Percentiles rank a stretch among this genome's conserved stretches.
These are phyloP conservation scores for Torymus aiolomorphi DNA, from an alignment of 2,888 invertebrate species.

Conservation along the genomic window DNA sequence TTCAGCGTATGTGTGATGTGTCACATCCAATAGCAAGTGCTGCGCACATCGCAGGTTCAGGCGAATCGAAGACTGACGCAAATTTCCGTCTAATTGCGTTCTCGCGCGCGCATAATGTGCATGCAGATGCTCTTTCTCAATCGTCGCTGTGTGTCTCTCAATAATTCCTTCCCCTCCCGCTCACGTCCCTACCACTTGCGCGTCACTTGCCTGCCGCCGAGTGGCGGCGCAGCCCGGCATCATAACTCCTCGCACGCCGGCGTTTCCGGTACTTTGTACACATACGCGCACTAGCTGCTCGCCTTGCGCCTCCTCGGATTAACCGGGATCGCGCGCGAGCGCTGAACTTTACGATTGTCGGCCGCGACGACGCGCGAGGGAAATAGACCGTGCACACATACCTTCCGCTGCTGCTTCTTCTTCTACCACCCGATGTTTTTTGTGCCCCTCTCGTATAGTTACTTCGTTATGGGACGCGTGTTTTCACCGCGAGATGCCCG, in stretches of 20 bases:
- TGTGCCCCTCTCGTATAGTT: not conserved
- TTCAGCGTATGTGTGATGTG: too few relatives aligned
- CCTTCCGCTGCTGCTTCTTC: not conserved
- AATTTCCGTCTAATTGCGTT: slow-evolving; percentile 22
- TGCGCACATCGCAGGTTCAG: not conserved
- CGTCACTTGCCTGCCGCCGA: not conserved
- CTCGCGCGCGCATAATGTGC: not conserved
- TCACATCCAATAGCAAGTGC: too few relatives aligned
- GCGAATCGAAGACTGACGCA: slow-evolving; percentile 8
- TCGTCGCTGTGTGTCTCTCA: not conserved
- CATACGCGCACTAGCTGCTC: not conserved
- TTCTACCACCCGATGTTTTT: not conserved
- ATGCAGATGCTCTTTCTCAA: not conserved
- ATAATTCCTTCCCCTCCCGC: not conserved
- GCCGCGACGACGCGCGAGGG: not conserved
- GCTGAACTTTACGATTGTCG: slow-evolving; percentile 24
- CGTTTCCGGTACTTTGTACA: slow-evolving; percentile 48
- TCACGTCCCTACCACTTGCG: not conserved
- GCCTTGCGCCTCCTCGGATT: not conserved
- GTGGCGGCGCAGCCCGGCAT: not conserved
- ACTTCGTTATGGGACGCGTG: not conserved
- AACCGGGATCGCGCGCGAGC: not conserved
- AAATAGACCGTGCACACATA: slow-evolving; percentile 32
- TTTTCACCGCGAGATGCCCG: not conserved
- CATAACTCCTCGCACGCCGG: slow-evolving; percentile 23